phyloP scores from a whole-genome alignment of 2,113 vertebrate genomes.

The Onychostoma macrolepis region DNA sequence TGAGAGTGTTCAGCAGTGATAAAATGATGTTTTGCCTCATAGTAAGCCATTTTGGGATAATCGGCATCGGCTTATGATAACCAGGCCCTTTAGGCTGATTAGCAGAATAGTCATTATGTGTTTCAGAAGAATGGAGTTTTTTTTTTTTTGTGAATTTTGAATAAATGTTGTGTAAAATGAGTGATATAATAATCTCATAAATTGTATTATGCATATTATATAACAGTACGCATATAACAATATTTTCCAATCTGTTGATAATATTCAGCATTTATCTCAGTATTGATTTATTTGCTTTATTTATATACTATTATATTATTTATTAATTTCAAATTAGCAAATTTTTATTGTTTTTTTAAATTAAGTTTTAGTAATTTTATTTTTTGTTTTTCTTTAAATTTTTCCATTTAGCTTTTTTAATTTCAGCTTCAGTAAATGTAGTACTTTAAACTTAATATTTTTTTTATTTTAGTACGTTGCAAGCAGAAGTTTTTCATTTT shows the following conservation, averaged over 20 bases:
- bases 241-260: background rate
- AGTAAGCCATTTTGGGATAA: background rate
- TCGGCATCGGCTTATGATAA: background rate
- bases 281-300: background rate
- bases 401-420: background rate
- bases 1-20: slow-evolving; percentile 16
- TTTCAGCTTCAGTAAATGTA: background rate
- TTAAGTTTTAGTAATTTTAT: background rate
- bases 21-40: slow-evolving; percentile 6
- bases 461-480: too few species aligned
- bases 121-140: background rate
- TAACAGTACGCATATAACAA: background rate
- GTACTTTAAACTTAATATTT: background rate
- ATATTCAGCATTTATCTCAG: background rate
- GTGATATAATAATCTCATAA: too few species aligned
- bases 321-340: background rate
- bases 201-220: background rate
- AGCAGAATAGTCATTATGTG: background rate
- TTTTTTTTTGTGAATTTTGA: background rate
- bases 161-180: too few species aligned
- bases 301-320: background rate
- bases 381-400: background rate
- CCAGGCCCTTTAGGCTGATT: background rate
- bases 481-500: background rate
- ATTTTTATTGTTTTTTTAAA: background rate